Evolutionary conservation across 2,797 vertebrate species (phyloP).

Genomic region (Macroramphosus scolopax): DNA sequence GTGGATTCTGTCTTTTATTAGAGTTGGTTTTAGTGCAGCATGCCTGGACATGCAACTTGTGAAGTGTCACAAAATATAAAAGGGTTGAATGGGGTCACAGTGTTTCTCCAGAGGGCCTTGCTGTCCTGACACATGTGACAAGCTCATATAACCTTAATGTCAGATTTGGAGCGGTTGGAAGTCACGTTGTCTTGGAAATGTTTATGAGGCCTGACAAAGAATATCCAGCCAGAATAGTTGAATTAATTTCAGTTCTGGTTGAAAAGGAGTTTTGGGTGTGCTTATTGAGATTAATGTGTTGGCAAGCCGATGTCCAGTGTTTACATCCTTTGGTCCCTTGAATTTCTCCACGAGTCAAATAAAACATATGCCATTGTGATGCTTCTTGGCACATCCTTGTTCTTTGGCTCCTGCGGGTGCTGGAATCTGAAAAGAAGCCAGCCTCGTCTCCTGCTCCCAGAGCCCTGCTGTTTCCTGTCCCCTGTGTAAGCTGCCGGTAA

Average conservation of each 20-base stretch:
- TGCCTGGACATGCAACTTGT: slow-evolving; percentile 18
- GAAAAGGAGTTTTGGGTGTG: slow-evolving; percentile 1
- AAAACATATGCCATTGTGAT: slow-evolving; percentile 58
- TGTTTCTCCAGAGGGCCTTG: slow-evolving; percentile 36
- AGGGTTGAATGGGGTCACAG: slow-evolving; percentile 36
- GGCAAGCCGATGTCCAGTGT: slow-evolving; percentile 18
- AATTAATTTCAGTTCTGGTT: slow-evolving; percentile 20
- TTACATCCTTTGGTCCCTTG: slow-evolving; percentile 37
- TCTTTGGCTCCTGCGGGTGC: slow-evolving; percentile 51
- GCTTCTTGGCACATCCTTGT: slow-evolving; percentile 50
- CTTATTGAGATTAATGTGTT: slow-evolving; percentile 23
- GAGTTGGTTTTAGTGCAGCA: slow-evolving; percentile 36
- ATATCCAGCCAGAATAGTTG: slow-evolving; percentile 19
- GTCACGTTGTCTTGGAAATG: slow-evolving; percentile 10
- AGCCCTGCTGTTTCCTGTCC: slow-evolving; percentile 57
- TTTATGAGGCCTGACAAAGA: slow-evolving; percentile 31
- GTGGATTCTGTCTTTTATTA: slow-evolving; percentile 8
- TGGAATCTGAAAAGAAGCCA: slow-evolving; percentile 60
- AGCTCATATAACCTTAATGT: slow-evolving; percentile 46
- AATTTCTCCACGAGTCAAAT: slow-evolving; percentile 26
- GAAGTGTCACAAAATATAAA: slow-evolving; percentile 34
- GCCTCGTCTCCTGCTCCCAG: slow-evolving; percentile 50
- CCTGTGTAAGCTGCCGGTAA: slow-evolving; percentile 64
- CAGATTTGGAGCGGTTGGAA: slow-evolving; percentile 27
- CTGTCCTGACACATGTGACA: slow-evolving; percentile 45